Evolutionary conservation across 2,888 invertebrate genomes (phyloP).

Genomic region (Agonopterix alstromeriana): DNA sequence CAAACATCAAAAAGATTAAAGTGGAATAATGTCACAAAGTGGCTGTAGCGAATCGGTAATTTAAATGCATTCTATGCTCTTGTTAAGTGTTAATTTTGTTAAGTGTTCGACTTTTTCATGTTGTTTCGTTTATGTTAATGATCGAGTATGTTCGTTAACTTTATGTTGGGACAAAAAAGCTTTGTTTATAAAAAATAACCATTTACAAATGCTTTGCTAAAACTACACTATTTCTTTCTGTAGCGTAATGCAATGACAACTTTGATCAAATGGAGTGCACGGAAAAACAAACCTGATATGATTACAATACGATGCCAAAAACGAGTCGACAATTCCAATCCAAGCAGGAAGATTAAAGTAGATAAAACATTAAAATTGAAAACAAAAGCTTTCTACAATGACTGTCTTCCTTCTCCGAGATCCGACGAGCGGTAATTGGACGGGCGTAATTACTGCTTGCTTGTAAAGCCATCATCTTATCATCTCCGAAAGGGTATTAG

Average conservation of each 20-base stretch:
- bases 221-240: too few species aligned
- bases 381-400: slow-evolving; percentile 42
- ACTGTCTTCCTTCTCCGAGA: slow-evolving; percentile 26
- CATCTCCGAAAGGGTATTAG: slow-evolving; percentile 69
- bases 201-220: too few species aligned
- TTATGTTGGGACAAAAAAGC: too few species aligned
- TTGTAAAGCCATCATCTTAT: slow-evolving; percentile 74
- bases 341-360: slow-evolving; percentile 2
- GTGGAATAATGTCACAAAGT: slow-evolving; percentile 5
- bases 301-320: too few species aligned
- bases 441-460: slow-evolving; percentile 69
- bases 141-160: too few species aligned
- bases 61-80: slow-evolving; percentile 1
- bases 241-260: too few species aligned
- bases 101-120: neutral
- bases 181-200: too few species aligned
- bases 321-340: too few species aligned
- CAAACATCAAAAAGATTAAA: slow-evolving; percentile 2
- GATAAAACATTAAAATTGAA: slow-evolving; percentile 27
- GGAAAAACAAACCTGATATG: neutral
- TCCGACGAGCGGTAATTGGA: slow-evolving; percentile 59
- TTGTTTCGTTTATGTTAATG: too few species aligned
- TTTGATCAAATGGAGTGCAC: too few species aligned
- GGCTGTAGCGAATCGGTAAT: slow-evolving; percentile 2
- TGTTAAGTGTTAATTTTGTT: neutral